Evolutionary conservation across 2,797 vertebrate species (phyloP).

Genomic region (Novumbra hubbsi): DNA sequence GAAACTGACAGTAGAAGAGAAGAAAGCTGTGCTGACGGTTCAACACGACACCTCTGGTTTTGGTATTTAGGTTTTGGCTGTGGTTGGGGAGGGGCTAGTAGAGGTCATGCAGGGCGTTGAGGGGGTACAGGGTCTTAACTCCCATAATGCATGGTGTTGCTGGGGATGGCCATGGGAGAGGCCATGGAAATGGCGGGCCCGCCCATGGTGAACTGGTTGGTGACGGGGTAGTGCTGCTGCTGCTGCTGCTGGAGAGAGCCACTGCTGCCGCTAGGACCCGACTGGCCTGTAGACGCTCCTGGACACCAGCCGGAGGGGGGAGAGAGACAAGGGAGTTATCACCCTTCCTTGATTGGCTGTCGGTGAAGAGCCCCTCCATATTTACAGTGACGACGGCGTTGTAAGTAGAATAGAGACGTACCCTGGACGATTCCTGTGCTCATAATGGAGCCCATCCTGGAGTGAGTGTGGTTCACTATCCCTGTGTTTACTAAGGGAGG

Average conservation of each 20-base stretch:
- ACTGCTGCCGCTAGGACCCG: slow-evolving; percentile 75
- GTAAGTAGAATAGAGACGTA: slow-evolving; percentile 47
- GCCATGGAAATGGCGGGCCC: slow-evolving; percentile 95
- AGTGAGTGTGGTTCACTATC: slow-evolving; percentile 96
- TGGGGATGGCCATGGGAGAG: slow-evolving; percentile 93
- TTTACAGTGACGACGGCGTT: not conserved
- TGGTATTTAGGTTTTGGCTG: slow-evolving; percentile 76
- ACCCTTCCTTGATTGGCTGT: not conserved
- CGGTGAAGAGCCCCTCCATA: not conserved
- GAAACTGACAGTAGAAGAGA: slow-evolving; percentile 17
- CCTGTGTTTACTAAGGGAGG: slow-evolving; percentile 84
- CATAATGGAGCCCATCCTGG: slow-evolving; percentile 97
- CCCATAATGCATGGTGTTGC: slow-evolving; percentile 97
- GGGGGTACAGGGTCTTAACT: slow-evolving; percentile 73
- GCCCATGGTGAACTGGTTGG: slow-evolving; percentile 96
- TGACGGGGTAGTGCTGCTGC: slow-evolving; percentile 83
- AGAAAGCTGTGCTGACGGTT: slow-evolving; percentile 43
- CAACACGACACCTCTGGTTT: slow-evolving; percentile 67
- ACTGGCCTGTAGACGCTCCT: slow-evolving; percentile 84
- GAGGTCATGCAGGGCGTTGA: slow-evolving; percentile 62
- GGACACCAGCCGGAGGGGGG: slow-evolving; percentile 17
- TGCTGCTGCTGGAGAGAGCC: slow-evolving; percentile 63
- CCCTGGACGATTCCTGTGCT: slow-evolving; percentile 96
- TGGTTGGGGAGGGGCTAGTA: slow-evolving; percentile 38
- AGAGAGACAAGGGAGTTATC: not conserved